Conservation (phyloP, 2,113 vertebrate species). For the Heterochromis multidens region DNA sequence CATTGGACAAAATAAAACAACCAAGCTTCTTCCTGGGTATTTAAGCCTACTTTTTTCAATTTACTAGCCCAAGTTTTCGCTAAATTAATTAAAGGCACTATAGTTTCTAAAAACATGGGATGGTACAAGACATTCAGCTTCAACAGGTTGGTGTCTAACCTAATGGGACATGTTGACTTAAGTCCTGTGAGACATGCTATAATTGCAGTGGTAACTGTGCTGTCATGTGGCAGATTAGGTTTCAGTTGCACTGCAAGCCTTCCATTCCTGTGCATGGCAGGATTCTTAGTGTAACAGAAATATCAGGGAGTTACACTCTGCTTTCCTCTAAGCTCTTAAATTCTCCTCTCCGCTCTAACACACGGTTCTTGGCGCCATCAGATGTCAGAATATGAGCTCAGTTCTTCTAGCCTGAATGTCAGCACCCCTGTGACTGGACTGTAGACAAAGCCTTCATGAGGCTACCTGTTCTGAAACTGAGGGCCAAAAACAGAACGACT, state of each 20-base stretch:
- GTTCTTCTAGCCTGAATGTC: conserved; percentile 32
- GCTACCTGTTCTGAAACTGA: background rate
- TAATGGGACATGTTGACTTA: conserved; percentile 49
- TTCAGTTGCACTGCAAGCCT: conserved; percentile 44
- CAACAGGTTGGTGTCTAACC: conserved; percentile 4
- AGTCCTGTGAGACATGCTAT: conserved; percentile 43
- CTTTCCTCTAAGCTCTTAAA: conserved; percentile 50
- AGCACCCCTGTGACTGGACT: conserved; percentile 37
- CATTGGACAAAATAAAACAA: background rate
- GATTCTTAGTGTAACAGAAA: conserved; percentile 39
- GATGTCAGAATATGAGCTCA: conserved; percentile 43
- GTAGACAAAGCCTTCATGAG: conserved; percentile 32
- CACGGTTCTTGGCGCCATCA: conserved; percentile 37
- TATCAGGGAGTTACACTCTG: conserved; percentile 9
- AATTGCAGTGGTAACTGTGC: conserved; percentile 60
- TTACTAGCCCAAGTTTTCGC: background rate
- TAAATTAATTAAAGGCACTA: background rate
- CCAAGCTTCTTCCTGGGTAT: background rate
- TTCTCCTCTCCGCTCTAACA: conserved; percentile 28
- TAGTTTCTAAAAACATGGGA: background rate
- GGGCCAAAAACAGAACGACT: background rate
- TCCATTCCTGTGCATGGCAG: conserved; percentile 51
- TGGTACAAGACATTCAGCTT: background rate
- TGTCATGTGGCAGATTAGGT: conserved; percentile 63
- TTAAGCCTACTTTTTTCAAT: background rate